Base-by-base conservation (phyloP, 2,113 vertebrate genomes). In the Carassius auratus region DNA sequence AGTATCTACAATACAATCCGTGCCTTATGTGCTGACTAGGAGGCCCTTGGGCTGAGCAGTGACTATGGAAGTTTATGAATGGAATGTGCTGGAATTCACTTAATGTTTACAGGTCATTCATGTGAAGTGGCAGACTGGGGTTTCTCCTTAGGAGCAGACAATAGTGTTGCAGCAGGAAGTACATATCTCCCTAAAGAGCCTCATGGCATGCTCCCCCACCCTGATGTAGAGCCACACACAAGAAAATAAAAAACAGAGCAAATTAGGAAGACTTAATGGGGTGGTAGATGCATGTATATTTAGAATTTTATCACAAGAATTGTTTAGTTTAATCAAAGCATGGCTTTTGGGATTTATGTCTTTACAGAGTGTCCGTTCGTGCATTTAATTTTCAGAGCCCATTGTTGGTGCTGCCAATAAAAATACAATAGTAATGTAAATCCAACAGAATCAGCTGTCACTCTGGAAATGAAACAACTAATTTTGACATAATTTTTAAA, bases 81-180 rank as follows among this genome's bases (percentile, higher is more conserved):
- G 77, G 81, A 89, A 90, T 87, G 88, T 87, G 77, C 71, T 45
- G 59, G 77, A 87, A 87, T 88, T 78, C 76, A 87, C 71, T 36
- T 81, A 81, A 59, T 88, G 75, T 86, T 80, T 88, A 84, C 75
- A 66, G 84, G 66, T 86, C 84, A 83, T 87, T 90, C 85, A 76
- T 83, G 74, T 85, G 81, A 69, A 82, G 81, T 52, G 59, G 10
- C 62, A 45, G 42, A 10, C 76, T 48, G 59, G 81, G 71, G 76
- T 42, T 87, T 71, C 81, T 85, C 75, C 74, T 66, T 69, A 15
- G 68, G 74, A 79, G 69, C 62, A 86, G 71, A 82, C 76, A 86
- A 86, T 86, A 85, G 79, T 75, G 85, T 76, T 86, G 78, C 52
- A 66, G 87, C 83, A 81, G 45, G 86, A 85, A 86, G 82, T 62